phyloP scores from a whole-genome alignment of 2,797 vertebrate genomes.

The Champsocephalus esox region DNA sequence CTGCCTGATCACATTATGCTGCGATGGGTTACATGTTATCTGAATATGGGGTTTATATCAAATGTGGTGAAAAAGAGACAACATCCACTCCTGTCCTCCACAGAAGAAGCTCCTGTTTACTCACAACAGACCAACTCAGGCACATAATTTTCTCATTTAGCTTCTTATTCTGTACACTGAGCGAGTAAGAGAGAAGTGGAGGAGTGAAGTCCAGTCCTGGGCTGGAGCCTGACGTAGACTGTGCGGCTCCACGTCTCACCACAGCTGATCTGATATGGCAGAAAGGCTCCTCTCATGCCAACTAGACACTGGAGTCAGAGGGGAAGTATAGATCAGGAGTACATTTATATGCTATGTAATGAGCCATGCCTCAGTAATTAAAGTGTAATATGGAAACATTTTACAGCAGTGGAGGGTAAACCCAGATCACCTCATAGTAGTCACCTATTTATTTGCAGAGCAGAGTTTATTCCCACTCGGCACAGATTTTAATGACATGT shows the following conservation, averaged over 20 bases:
- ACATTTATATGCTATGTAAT: conserved; percentile 70
- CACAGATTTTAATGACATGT: conserved; percentile 25
- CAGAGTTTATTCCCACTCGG: conserved; percentile 19
- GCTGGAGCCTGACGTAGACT: conserved; percentile 69
- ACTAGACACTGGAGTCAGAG: conserved; percentile 60
- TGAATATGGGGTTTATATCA: not conserved
- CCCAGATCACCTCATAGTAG: conserved; percentile 44
- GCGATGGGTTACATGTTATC: not conserved
- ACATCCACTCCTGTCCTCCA: not conserved
- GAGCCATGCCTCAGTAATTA: conserved; percentile 67
- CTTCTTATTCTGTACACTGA: conserved; percentile 22
- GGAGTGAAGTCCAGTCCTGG: conserved; percentile 42
- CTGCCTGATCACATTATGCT: conserved; percentile 1
- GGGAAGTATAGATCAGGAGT: conserved; percentile 49
- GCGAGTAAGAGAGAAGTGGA: conserved; percentile 14
- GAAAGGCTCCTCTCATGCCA: conserved; percentile 65
- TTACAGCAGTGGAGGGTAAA: conserved; percentile 56
- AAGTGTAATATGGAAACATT: conserved; percentile 57
- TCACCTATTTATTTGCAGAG: conserved; percentile 39
- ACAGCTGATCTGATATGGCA: conserved; percentile 79
- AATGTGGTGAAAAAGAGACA: not conserved
- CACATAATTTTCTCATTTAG: not conserved
- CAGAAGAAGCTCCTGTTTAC: not conserved
- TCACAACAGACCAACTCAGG: not conserved
- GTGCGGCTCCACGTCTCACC: conserved; percentile 77